Evolutionary conservation across 2,888 invertebrate genomes (phyloP).

Genomic region (Sussaba pulchella): DNA sequence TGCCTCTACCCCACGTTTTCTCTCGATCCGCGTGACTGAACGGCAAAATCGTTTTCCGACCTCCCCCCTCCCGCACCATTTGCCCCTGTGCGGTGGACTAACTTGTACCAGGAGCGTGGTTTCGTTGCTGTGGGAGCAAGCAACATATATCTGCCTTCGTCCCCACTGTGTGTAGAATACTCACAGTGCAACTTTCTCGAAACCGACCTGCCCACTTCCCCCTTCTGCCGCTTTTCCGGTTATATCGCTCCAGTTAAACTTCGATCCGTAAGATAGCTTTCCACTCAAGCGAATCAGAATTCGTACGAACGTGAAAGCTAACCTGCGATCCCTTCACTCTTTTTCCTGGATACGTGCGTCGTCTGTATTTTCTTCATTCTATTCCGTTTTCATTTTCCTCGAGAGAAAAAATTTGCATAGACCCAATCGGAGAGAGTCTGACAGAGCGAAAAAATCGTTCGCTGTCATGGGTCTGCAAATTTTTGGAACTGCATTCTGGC

Average conservation of each 20-base stretch:
- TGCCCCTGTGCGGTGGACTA: slow-evolving; percentile 59
- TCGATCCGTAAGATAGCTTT: slow-evolving; percentile 65
- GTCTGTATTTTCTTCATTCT: slow-evolving; percentile 31
- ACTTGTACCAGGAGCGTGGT: slow-evolving; percentile 57
- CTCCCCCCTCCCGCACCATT: too few relatives aligned
- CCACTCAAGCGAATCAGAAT: slow-evolving; percentile 65
- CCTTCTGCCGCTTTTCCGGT: slow-evolving; percentile 51
- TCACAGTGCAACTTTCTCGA: slow-evolving; percentile 59
- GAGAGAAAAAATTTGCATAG: slow-evolving; percentile 19
- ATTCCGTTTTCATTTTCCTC: slow-evolving; percentile 40
- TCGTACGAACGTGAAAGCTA: slow-evolving; percentile 49
- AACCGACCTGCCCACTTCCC: slow-evolving; percentile 24
- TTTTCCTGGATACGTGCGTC: slow-evolving; percentile 18
- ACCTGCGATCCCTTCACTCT: slow-evolving; percentile 33
- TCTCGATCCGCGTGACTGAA: slow-evolving; percentile 67
- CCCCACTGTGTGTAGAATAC: slow-evolving; percentile 55
- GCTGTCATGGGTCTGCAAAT: not conserved
- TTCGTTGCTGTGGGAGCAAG: slow-evolving; percentile 32
- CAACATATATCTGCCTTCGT: slow-evolving; percentile 42
- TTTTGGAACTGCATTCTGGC: not conserved
- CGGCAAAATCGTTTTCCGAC: slow-evolving; percentile 64
- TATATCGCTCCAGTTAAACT: slow-evolving; percentile 67
- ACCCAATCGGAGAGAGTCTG: slow-evolving; percentile 2
- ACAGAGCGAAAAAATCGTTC: not conserved
- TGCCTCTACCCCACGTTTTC: slow-evolving; percentile 56